Evolutionary conservation across 1,140 invertebrate species (phyloP), one percentile per base, ranked within the genome.

Genomic region (Leucophenga varia): DNA sequence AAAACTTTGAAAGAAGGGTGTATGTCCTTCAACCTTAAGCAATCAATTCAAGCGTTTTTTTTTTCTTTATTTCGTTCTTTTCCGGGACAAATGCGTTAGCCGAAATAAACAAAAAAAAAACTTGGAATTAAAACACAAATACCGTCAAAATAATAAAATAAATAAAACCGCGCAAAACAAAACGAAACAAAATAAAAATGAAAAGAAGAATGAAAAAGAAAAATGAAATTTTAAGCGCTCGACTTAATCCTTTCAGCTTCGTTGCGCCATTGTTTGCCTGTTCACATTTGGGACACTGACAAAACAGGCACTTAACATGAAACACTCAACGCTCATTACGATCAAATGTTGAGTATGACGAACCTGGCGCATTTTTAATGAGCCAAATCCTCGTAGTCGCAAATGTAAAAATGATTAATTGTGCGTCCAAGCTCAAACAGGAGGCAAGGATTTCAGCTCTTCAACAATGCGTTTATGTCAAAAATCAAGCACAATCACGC

Each of bases 351-450:
- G n/a, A n/a, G n/a, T n/a, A n/a, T 25, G 22, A 25, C 5, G 22
- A 25, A 25, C 22, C 22, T 25, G 22, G 22, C 9, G 10, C 35
- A 21, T 52, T 68, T 71, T 61, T 61, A 71, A 68, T 67, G 61
- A 64, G 50, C 58, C 61, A 65, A 69, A 64, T 69, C 64, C 65
- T 43, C 38, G 40, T 12, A 38, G 32, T 13, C 37, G n/a, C n/a
- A 34, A 6, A 34, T 7, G 25, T 28, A 28, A 36, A 40, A 48
- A 64, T 71, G 67, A 71, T 71, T 71, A 71, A 71, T 71, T 71
- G 60, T 71, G 47, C 53, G 59, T 52, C 37, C 53, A 61, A 53
- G 59, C 10, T 38, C 53, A 61, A 53, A 56, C 10, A n/a, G 30
- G 22, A 39, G 9, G 36, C 3, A 54, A n/a, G 7, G 28, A 30